A percentile compares a stretch with the other conserved stretches of the same genome.
Evolutionary conservation across 2,888 invertebrate genomes (phyloP).

Genomic region (Tetheella fluctuosa): DNA sequence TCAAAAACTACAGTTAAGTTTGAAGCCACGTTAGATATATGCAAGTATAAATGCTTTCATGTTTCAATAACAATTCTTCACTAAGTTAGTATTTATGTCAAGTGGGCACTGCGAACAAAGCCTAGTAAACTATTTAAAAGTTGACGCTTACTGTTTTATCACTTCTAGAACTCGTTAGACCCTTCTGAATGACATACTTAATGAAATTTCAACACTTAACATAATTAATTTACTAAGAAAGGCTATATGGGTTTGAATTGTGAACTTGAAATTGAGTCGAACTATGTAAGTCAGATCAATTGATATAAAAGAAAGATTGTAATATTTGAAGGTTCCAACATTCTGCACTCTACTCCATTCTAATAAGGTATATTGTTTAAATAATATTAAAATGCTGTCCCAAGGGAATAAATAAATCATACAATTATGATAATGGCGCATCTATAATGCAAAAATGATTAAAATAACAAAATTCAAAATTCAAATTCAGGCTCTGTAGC

Average conservation of each 20-base stretch:
- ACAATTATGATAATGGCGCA: too few species aligned
- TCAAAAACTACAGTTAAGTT: too few species aligned
- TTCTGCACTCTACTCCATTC: neutral
- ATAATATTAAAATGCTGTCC: neutral
- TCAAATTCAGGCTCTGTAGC: slow-evolving; percentile 34
- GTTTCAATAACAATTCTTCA: slow-evolving; percentile 1
- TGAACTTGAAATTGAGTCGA: neutral
- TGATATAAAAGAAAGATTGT: neutral
- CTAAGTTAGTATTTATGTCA: slow-evolving; percentile 6
- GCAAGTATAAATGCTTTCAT: neutral
- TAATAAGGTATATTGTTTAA: neutral
- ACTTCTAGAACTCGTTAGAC: slow-evolving; percentile 5
- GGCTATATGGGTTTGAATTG: neutral
- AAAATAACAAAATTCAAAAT: slow-evolving; percentile 29
- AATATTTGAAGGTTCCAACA: too few species aligned
- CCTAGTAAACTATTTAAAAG: slow-evolving; percentile 7
- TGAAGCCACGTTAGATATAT: too few species aligned
- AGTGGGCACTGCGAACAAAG: slow-evolving; percentile 4
- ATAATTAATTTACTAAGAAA: neutral
- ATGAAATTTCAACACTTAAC: slow-evolving; percentile 5
- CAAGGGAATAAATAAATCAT: too few species aligned
- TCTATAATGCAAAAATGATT: neutral
- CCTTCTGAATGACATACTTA: neutral
- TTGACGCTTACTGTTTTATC: slow-evolving; percentile 9
- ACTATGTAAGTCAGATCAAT: neutral